phyloP scores from a whole-genome alignment of 2,797 vertebrate species.

The Anisognathus igniventris region DNA sequence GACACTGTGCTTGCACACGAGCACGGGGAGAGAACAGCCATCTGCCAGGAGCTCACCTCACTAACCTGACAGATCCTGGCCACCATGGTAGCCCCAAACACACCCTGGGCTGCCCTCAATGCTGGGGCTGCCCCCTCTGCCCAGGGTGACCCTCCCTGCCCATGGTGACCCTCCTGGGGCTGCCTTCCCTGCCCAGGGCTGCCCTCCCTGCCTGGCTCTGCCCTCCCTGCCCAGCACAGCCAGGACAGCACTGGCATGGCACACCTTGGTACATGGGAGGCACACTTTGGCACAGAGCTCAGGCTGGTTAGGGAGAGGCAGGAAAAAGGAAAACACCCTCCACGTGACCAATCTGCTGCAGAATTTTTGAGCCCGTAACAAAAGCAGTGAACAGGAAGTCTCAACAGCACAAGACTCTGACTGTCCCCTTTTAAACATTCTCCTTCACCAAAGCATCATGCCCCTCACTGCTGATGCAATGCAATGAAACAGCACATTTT shows the following conservation, averaged over 20 bases:
- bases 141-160: too few relatives aligned
- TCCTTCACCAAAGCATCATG: neutral
- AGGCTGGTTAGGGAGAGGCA: neutral
- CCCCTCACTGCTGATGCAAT: neutral
- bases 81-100: too few relatives aligned
- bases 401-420: neutral
- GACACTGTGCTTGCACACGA: neutral
- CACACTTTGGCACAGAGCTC: neutral
- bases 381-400: neutral
- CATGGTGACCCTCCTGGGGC: too few relatives aligned
- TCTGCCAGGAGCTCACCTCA: neutral
- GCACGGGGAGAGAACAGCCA: neutral
- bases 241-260: neutral
- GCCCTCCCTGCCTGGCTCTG: too few relatives aligned
- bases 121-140: too few relatives aligned
- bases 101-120: neutral
- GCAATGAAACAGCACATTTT: neutral
- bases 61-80: neutral
- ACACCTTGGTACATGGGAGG: neutral
- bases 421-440: neutral
- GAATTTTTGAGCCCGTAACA: neutral
- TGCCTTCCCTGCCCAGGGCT: neutral
- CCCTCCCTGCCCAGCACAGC: neutral
- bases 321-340: neutral
- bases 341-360: accelerated